Conservation (phyloP, 2,797 vertebrate species). For the Rhabdophis nuchalis region DNA sequence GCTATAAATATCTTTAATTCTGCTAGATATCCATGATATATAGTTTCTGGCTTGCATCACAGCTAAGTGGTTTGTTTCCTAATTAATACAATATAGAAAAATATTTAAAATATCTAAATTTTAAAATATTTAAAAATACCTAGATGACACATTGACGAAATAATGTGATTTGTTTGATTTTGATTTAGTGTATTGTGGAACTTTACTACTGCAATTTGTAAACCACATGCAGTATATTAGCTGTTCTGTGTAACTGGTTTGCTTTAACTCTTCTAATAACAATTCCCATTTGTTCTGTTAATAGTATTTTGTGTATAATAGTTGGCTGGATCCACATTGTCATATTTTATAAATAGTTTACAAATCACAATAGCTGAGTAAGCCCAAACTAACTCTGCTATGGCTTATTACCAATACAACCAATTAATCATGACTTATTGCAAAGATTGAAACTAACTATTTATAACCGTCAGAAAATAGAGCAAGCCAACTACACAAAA, state of each 20-base stretch:
- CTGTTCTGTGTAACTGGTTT: not conserved
- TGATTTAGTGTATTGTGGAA: not conserved
- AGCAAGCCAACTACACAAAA: not conserved
- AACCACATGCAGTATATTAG: not conserved
- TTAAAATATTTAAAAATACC: not conserved
- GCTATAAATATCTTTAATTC: not conserved
- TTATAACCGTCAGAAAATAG: not conserved
- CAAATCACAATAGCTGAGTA: not conserved
- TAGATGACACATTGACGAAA: not conserved
- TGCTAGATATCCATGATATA: conserved; percentile 5
- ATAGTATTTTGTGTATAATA: not conserved
- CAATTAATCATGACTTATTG: not conserved
- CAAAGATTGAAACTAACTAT: not conserved
- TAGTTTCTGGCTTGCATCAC: not conserved
- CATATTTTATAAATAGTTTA: not conserved
- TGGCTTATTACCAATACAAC: not conserved
- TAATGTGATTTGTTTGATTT: not conserved
- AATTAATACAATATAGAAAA: not conserved
- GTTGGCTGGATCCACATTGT: not conserved
- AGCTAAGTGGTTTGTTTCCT: not conserved
- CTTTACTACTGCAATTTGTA: not conserved
- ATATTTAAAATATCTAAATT: not conserved
- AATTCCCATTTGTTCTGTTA: not conserved
- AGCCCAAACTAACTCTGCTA: not conserved
- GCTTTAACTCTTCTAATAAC: not conserved